Base-by-base conservation (phyloP, 2,888 invertebrate species). In the Drosophila prolongata region DNA sequence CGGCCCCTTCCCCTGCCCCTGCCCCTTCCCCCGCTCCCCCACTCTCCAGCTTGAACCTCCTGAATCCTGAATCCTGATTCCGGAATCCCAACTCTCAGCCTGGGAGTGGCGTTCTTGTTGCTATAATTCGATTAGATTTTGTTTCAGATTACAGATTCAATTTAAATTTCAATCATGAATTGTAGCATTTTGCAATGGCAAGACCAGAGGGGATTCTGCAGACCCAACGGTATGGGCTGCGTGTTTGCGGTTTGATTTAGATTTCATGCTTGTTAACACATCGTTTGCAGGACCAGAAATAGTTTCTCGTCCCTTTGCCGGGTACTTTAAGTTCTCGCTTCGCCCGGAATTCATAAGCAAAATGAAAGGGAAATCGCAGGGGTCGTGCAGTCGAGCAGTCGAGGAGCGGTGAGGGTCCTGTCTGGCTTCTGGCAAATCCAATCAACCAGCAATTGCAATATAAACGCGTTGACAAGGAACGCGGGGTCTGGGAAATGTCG, bases 71-170 rank as follows among this genome's bases (percentile, higher is more conserved):
- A 30, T 30, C 30, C 30, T 2, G 30, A 6, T 8, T 30, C 30
- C 30, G 6, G n/a, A 16, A 30, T 49, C 34, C 47, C 14, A 34
- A 34, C 30, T 49, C 49, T n/a, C 49, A 6, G 49, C 13, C 14
- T 9, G 46, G n/a, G 14, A 46, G 46, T 30, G 46, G 46, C 47
- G 47, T 37, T 69, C 75, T 65, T 78, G 69, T 70, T 76, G 77
- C 75, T 80, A 74, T 84, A 81, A 85, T 81, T 83, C 85, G 81
- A 83, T 81, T 83, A 81, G 82, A 83, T 85, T 85, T 82, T 86
- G 82, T 77, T 82, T 80, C 83, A 82, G 83, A 85, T 84, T 82
- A 84, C 86, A 84, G 76, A 82, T 84, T 84, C 86, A 84, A 84
- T 84, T 84, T 84, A 78, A 77, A 83, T 81, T 86, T 84, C 86